Conservation (phyloP, 92 coral and sea anemone genomes). For the Phenganax stokvisi region DNA sequence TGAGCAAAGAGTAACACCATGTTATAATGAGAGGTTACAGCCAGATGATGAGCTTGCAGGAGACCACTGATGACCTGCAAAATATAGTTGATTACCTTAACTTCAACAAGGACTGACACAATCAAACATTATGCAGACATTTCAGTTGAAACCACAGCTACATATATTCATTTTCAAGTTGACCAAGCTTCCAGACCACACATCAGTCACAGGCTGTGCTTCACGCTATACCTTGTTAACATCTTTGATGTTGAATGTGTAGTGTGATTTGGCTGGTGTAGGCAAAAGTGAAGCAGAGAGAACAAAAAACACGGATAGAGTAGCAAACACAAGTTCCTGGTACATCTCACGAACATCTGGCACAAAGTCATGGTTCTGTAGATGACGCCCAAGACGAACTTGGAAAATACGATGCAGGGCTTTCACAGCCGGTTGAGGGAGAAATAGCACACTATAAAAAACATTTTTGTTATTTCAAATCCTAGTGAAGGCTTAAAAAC, state of each 20-base stretch:
- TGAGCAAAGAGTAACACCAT: conserved; percentile 75
- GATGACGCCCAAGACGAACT: conserved; percentile 87
- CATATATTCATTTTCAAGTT: no score
- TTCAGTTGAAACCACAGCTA: neutral
- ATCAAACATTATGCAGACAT: neutral
- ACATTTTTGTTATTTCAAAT: no score
- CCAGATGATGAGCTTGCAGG: conserved; percentile 78
- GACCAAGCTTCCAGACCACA: no score
- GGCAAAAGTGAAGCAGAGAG: conserved; percentile 72
- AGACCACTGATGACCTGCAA: conserved; percentile 81
- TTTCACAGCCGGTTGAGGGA: conserved; percentile 82
- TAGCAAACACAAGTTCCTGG: conserved; percentile 59
- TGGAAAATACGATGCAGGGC: conserved; percentile 82
- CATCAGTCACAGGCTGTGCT: no score
- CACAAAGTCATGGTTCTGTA: conserved; percentile 74
- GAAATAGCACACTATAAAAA: conserved; percentile 58
- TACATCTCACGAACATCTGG: conserved; percentile 76
- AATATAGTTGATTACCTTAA: neutral
- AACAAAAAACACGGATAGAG: conserved; percentile 67
- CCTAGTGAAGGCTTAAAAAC: neutral
- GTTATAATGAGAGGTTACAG: conserved; percentile 69
- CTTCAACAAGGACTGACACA: neutral
- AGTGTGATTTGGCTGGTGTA: conserved; percentile 89
- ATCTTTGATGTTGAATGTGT: conserved; percentile 86
- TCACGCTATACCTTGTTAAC: conserved; percentile 63